A percentile compares a stretch with the other conserved stretches of the same genome.
phyloP scores from a whole-genome alignment of 2,888 invertebrate species.

The Onchidella celtica region DNA sequence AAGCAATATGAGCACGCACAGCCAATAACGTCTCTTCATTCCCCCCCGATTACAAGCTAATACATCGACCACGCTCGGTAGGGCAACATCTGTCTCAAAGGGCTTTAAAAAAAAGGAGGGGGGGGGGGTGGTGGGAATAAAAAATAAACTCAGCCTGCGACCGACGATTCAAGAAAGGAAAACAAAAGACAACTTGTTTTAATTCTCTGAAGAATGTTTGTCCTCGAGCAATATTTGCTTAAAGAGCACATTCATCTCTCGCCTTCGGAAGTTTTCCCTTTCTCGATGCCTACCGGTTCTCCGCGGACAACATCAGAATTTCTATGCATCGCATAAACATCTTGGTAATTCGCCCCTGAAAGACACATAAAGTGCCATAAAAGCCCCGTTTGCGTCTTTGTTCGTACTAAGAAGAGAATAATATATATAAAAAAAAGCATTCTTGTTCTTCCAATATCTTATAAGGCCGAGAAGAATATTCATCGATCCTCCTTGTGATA shows the following conservation, averaged over 20 bases:
- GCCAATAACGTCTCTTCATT: constrained; percentile 13
- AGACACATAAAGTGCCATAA: too few species aligned
- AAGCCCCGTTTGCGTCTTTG: too few species aligned
- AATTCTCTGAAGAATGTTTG: not conserved
- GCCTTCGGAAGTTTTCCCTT: not conserved
- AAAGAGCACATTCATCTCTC: not conserved
- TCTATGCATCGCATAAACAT: too few species aligned
- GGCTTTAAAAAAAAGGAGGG: too few species aligned
- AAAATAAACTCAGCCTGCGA: constrained; percentile 13
- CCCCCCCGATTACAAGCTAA: constrained; percentile 5
- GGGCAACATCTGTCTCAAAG: constrained; percentile 2
- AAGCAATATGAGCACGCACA: constrained; percentile 18
- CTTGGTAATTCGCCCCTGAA: too few species aligned
- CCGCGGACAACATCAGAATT: too few species aligned
- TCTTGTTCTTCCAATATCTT: too few species aligned
- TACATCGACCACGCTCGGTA: not conserved
- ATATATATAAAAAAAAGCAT: too few species aligned
- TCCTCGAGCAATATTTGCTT: constrained; percentile 5
- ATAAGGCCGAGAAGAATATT: too few species aligned
- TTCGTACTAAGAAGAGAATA: too few species aligned
- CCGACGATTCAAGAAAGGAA: not conserved
- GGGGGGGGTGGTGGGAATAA: not conserved
- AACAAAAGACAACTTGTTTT: not conserved
- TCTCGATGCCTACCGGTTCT: too few species aligned
- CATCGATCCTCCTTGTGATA: too few species aligned